A percentile compares a stretch with the other conserved stretches of the same genome.
Evolutionary conservation across 2,888 invertebrate genomes (phyloP).

Genomic region (Abrostola tripartita): DNA sequence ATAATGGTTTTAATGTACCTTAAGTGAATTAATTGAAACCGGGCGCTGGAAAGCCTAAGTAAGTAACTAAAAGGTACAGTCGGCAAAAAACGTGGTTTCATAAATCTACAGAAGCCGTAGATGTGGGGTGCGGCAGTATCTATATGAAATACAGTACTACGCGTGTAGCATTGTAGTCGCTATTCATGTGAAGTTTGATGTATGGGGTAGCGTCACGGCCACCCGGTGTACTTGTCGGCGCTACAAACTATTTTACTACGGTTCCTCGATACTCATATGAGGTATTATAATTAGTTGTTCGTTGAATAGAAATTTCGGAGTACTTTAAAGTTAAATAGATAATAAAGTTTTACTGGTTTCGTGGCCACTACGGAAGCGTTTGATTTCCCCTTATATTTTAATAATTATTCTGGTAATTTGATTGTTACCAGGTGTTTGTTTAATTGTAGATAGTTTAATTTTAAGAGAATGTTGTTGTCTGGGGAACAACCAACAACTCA

Average conservation of each 20-base stretch:
- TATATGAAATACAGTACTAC: slow-evolving; percentile 25
- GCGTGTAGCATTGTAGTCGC: slow-evolving; percentile 51
- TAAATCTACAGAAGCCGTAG: slow-evolving; percentile 22
- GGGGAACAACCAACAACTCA: too few species aligned
- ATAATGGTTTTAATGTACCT: slow-evolving; percentile 48
- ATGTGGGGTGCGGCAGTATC: slow-evolving; percentile 5
- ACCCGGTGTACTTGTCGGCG: slow-evolving; percentile 59
- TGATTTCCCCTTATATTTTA: too few species aligned
- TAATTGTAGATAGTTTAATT: too few species aligned
- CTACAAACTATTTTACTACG: slow-evolving; percentile 37
- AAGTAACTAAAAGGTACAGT: slow-evolving; percentile 16
- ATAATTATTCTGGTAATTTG: too few species aligned
- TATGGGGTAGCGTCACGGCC: slow-evolving; percentile 62
- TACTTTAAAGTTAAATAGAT: too few species aligned
- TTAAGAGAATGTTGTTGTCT: too few species aligned
- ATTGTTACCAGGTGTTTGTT: too few species aligned
- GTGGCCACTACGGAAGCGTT: too few species aligned
- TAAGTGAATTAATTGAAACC: slow-evolving; percentile 48
- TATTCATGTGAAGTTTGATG: slow-evolving; percentile 66
- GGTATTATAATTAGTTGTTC: background rate
- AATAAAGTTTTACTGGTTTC: too few species aligned
- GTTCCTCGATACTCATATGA: slow-evolving; percentile 38
- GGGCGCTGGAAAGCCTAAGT: slow-evolving; percentile 23
- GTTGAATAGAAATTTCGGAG: too few species aligned
- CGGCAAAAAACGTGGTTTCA: slow-evolving; percentile 23